A percentile compares a stretch with the other conserved stretches of the same genome.
Evolutionary conservation across 2,888 invertebrate species (phyloP).

Genomic region (Aphidoletes aphidimyza): DNA sequence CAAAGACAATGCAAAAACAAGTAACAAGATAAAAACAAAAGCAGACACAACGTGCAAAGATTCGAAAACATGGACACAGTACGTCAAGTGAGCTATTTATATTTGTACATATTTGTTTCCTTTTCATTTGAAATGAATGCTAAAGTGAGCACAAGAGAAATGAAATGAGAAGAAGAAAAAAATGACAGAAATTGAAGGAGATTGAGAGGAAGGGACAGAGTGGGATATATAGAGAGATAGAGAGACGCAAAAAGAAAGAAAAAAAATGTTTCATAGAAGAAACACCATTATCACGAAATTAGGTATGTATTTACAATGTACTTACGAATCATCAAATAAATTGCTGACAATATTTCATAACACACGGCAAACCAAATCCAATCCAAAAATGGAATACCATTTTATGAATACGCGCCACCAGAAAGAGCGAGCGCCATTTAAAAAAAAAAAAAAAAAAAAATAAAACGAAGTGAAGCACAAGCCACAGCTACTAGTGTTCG

Average conservation of each 20-base stretch:
- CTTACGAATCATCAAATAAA: constrained; percentile 51
- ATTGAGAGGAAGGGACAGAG: too few relatives aligned
- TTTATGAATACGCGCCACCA: too few relatives aligned
- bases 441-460: background rate
- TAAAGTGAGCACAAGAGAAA: background rate
- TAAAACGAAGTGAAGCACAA: background rate
- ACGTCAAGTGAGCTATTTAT: background rate
- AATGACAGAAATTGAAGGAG: too few relatives aligned
- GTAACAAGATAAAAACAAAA: background rate
- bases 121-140: background rate
- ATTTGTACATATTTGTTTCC: background rate
- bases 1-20: background rate
- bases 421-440: background rate
- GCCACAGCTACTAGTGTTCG: background rate
- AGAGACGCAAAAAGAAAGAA: background rate
- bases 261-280: background rate
- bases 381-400: background rate
- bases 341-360: constrained; percentile 31
- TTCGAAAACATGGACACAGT: constrained; percentile 4
- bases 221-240: background rate
- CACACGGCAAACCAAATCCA: background rate
- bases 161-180: too few relatives aligned
- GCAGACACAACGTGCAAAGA: background rate
- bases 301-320: constrained; percentile 28
- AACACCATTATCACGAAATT: constrained; percentile 10